Evolutionary conservation across 2,797 vertebrate species (phyloP).

Genomic region (Gobio occitaniae): DNA sequence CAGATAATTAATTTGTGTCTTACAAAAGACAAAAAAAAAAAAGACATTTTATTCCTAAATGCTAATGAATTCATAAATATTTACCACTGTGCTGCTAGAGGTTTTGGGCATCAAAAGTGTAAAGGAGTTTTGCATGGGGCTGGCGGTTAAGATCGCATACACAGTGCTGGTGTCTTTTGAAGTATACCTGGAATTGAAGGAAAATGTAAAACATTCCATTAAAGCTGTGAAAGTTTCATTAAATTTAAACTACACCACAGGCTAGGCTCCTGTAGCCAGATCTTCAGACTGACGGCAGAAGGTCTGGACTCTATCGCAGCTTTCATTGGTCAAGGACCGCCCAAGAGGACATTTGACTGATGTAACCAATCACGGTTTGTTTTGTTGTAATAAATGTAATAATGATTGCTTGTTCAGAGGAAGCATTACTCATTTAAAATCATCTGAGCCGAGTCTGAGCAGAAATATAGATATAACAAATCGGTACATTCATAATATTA

Average conservation of each 20-base stretch:
- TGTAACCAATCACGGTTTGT: too few species aligned
- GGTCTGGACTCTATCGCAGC: too few species aligned
- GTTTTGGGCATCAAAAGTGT: constrained; percentile 77
- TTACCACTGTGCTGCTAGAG: constrained; percentile 81
- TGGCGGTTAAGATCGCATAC: constrained; percentile 84
- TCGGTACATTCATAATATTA: too few species aligned
- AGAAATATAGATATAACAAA: too few species aligned
- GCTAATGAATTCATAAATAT: constrained; percentile 30
- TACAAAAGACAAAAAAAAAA: not conserved
- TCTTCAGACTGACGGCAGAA: too few species aligned
- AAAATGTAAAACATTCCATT: not conserved
- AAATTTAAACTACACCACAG: not conserved
- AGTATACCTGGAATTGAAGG: constrained; percentile 84
- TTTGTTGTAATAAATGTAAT: too few species aligned
- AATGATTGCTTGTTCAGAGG: too few species aligned
- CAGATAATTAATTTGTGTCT: not conserved
- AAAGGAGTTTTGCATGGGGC: constrained; percentile 75
- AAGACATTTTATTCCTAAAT: not conserved
- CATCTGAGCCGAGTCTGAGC: too few species aligned
- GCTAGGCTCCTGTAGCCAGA: not conserved
- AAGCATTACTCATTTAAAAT: too few species aligned
- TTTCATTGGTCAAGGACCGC: too few species aligned
- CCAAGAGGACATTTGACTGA: too few species aligned
- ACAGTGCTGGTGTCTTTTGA: constrained; percentile 75
- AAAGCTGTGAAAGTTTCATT: not conserved